phyloP scores from a whole-genome alignment of 2,888 invertebrate genomes.

The Noctua comes region DNA sequence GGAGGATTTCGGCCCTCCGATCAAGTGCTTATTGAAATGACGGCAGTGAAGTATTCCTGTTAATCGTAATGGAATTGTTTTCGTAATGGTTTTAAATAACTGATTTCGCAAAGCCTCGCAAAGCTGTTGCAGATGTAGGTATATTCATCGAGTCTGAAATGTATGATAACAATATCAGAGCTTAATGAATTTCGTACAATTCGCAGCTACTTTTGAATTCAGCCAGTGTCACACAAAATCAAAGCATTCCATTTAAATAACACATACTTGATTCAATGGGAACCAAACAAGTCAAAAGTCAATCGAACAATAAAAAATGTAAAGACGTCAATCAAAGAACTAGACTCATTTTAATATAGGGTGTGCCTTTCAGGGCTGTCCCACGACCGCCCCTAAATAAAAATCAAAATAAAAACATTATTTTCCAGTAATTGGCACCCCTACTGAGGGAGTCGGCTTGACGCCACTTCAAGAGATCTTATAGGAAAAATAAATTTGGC shows the following conservation, averaged over 20 bases:
- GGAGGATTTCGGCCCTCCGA: conserved; percentile 82
- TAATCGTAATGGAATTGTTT: conserved; percentile 65
- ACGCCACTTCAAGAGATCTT: conserved; percentile 88
- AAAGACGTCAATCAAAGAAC: conserved; percentile 87
- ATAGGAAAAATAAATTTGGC: conserved; percentile 85
- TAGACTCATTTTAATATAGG: conserved; percentile 86
- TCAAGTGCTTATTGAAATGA: conserved; percentile 67
- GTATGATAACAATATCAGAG: not conserved
- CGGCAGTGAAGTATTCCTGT: conserved; percentile 54
- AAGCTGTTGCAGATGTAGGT: conserved; percentile 39
- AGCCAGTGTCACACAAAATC: not conserved
- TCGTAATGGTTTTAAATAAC: conserved; percentile 63
- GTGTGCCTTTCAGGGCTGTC: conserved; percentile 88
- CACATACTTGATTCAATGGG: conserved; percentile 58
- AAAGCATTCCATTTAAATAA: conserved; percentile 31
- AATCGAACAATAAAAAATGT: conserved; percentile 84
- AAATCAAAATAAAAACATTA: conserved; percentile 88
- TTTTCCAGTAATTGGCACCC: conserved; percentile 89
- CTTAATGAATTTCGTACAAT: not conserved
- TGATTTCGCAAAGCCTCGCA: conserved; percentile 38
- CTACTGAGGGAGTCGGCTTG: conserved; percentile 85
- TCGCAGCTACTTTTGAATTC: not conserved
- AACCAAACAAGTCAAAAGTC: conserved; percentile 80
- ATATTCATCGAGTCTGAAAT: not conserved
- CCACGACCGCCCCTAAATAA: conserved; percentile 90